Evolutionary conservation across 2,113 vertebrate species (phyloP).

Genomic region (Anarhynchus alexandrinus): DNA sequence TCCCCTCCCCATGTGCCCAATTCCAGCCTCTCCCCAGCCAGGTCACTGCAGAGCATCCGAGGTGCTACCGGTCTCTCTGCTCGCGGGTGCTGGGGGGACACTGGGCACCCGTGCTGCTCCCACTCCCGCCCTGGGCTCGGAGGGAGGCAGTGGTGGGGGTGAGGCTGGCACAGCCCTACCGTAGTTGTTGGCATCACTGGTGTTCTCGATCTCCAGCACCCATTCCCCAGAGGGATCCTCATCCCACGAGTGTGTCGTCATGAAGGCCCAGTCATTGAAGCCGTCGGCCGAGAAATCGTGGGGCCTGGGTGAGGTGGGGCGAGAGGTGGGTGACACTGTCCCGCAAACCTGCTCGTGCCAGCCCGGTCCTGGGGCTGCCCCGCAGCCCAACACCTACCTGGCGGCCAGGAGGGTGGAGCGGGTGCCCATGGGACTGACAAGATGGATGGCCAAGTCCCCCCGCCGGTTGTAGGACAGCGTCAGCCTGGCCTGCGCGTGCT

Average conservation of each 20-base stretch:
- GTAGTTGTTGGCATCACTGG: slow-evolving; percentile 89
- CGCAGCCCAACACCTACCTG: slow-evolving; percentile 70
- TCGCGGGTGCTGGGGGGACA: neutral
- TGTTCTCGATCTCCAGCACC: slow-evolving; percentile 92
- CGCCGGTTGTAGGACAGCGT: slow-evolving; percentile 94
- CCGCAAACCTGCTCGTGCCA: neutral
- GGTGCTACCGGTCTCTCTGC: neutral
- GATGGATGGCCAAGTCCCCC: slow-evolving; percentile 91
- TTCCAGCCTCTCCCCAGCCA: neutral
- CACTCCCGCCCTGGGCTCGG: accelerated
- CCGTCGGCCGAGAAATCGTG: slow-evolving; percentile 95
- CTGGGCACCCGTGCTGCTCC: neutral
- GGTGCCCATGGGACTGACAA: slow-evolving; percentile 92
- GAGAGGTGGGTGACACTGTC: no score
- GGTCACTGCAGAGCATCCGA: neutral
- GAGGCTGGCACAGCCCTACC: slow-evolving; percentile 66
- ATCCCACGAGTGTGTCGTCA: slow-evolving; percentile 97
- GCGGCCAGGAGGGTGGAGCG: slow-evolving; percentile 91
- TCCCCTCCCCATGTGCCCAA: neutral
- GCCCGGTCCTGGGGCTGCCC: neutral
- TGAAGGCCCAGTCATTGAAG: slow-evolving; percentile 98
- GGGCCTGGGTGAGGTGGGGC: slow-evolving; percentile 69
- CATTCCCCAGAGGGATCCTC: slow-evolving; percentile 89
- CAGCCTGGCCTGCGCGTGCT: slow-evolving; percentile 90
- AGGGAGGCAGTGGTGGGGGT: neutral